These are phyloP conservation scores for Amazona guildingii DNA, from an alignment of 2,113 vertebrate species.

Conservation along the genomic window DNA sequence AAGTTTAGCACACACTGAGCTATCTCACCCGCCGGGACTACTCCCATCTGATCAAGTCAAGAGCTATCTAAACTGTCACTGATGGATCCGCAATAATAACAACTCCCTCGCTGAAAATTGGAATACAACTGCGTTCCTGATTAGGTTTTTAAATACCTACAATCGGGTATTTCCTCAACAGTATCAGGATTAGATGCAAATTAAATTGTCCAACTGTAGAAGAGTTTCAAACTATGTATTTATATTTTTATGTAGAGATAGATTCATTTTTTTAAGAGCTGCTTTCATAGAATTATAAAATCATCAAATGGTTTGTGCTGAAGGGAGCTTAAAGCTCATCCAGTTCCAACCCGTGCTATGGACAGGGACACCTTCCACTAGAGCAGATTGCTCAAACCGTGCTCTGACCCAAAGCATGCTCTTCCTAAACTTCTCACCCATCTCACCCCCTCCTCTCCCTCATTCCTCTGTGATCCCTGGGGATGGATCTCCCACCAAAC, in stretches of 20 bases:
- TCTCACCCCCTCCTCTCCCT: not conserved
- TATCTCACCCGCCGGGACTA: not conserved
- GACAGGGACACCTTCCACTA: not conserved
- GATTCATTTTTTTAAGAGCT: not conserved
- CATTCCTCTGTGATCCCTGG: not conserved
- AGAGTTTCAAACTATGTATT: fast-evolving
- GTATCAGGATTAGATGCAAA: not conserved
- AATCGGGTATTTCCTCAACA: not conserved
- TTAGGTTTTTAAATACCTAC: not conserved
- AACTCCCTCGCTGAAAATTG: fast-evolving
- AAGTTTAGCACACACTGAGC: not conserved
- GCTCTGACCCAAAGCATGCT: not conserved
- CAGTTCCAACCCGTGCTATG: not conserved
- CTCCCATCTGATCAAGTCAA: not conserved
- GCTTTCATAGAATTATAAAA: not conserved
- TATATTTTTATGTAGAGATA: too few species aligned
- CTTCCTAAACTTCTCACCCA: not conserved
- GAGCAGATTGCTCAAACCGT: not conserved
- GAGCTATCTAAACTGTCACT: not conserved
- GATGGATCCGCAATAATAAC: not conserved
- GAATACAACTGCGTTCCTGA: not conserved
- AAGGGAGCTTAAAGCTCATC: not conserved
- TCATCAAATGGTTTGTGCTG: not conserved
- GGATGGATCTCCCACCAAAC: not conserved
- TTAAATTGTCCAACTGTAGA: not conserved